Base-by-base conservation (phyloP, 2,113 vertebrate species). In the Gopherus evgoodei region DNA sequence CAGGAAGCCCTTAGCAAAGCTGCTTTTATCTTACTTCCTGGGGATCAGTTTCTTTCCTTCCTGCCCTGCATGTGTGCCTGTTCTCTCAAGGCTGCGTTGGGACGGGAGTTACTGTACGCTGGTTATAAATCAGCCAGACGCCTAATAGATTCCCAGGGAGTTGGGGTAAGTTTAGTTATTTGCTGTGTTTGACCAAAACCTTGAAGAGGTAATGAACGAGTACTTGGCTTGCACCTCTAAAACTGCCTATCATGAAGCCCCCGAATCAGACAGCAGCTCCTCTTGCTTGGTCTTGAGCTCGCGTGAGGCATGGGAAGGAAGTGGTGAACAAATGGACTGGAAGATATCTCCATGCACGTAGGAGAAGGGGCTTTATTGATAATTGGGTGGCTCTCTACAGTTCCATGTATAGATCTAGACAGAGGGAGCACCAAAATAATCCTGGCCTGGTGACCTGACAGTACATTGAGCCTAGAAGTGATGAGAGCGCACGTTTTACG, bases 11-110 rank as follows among this genome's bases (percentile, higher is more conserved):
- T 72, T 85, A 59, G 87, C 1, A 0, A 90, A 96, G 89, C 90
- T 84, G 90, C 94, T 94, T 94, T 96, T 92, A 87, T 96, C 91
- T 91, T 91, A 89, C 88, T 90, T 97, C 95, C 96, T 93, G 90
- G 93, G 95, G 93, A 90, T 95, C 27, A 79, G 62, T 85, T 93
- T 87, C 75, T 91, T 96, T 94, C 93, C 95, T 96, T 95, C 95
- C 96, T 95, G 79, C 86, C 89, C 82, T 91, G 80, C 88, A 95
- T 6, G 1, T 95, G 89, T 21, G 10, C 50, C 81, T 91, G 85
- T 94, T 80, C 76, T 91, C 91, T 42, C 49, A 80, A 75, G 84
- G 69, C 89, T 85, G 80, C 85, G 91, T 10, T 79, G 93, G 94
- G 87, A 85, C 81, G 4, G 1, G 31, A 83, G 57, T 72, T 84